phyloP scores from a whole-genome alignment of 2,888 invertebrate genomes.

The Metalampra italica region DNA sequence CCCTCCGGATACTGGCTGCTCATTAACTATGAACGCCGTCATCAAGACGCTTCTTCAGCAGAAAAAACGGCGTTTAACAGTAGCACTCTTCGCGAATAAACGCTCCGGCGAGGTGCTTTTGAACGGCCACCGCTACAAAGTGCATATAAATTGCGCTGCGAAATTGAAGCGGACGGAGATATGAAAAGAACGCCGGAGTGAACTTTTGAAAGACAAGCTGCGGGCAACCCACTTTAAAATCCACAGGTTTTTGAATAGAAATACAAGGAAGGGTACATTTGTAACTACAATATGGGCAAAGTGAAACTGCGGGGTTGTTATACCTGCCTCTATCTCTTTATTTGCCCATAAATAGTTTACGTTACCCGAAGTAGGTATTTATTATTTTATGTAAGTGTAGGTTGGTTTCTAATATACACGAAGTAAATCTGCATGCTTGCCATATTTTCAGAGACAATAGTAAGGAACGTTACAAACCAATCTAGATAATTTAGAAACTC shows the following conservation, averaged over 20 bases:
- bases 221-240: slow-evolving; percentile 48
- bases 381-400: too few relatives aligned
- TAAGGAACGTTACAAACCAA: too few relatives aligned
- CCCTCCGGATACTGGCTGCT: slow-evolving; percentile 70
- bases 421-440: too few relatives aligned
- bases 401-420: too few relatives aligned
- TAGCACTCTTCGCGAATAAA: slow-evolving; percentile 66
- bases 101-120: slow-evolving; percentile 59
- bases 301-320: not conserved
- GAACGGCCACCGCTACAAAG: slow-evolving; percentile 65
- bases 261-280: slow-evolving; percentile 17
- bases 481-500: too few relatives aligned
- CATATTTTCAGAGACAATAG: too few relatives aligned
- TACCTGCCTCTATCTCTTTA: too few relatives aligned
- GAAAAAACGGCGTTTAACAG: slow-evolving; percentile 70
- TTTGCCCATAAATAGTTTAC: too few relatives aligned
- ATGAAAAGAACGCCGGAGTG: slow-evolving; percentile 55
- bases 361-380: too few relatives aligned
- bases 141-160: slow-evolving; percentile 74
- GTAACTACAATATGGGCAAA: not conserved
- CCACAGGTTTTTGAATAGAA: slow-evolving; percentile 39
- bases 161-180: slow-evolving; percentile 69
- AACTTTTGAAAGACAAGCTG: slow-evolving; percentile 62
- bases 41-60: slow-evolving; percentile 72
- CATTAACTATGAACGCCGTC: slow-evolving; percentile 77